Evolutionary conservation across 2,888 invertebrate genomes (phyloP).

Genomic region (Thecocarcelia acutangulata): DNA sequence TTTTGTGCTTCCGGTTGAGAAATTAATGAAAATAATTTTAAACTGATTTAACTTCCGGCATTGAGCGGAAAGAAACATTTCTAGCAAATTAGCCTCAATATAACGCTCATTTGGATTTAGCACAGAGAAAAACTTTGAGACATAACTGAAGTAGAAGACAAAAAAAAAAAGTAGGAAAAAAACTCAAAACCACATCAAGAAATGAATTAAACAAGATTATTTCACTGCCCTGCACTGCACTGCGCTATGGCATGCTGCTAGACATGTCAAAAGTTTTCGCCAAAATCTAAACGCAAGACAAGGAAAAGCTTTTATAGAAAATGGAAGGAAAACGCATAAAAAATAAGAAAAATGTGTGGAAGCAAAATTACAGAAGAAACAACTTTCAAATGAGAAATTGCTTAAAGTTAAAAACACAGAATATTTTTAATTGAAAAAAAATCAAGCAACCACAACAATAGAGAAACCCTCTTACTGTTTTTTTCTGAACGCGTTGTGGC

Average conservation of each 20-base stretch:
- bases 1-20: slow-evolving; percentile 55
- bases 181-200: slow-evolving; percentile 46
- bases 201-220: slow-evolving; percentile 18
- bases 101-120: slow-evolving; percentile 56
- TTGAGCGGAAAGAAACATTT: slow-evolving; percentile 67
- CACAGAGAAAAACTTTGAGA: slow-evolving; percentile 13
- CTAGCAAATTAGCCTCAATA: slow-evolving; percentile 66
- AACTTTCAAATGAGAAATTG: slow-evolving; percentile 63
- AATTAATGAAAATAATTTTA: slow-evolving; percentile 68
- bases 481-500: background rate
- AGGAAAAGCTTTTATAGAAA: slow-evolving; percentile 63
- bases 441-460: background rate
- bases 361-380: slow-evolving; percentile 11
- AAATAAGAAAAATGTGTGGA: background rate
- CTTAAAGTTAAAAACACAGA: slow-evolving; percentile 51
- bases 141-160: slow-evolving; percentile 9
- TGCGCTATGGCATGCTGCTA: background rate
- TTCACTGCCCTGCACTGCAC: slow-evolving; percentile 13
- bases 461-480: background rate
- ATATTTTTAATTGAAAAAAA: slow-evolving; percentile 30
- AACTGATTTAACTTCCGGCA: slow-evolving; percentile 69
- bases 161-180: slow-evolving; percentile 11
- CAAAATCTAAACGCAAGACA: slow-evolving; percentile 53
- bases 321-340: slow-evolving; percentile 13
- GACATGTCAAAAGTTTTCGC: slow-evolving; percentile 60